Percentiles rank a stretch among this genome's conserved stretches.
phyloP scores from a whole-genome alignment of 2,888 invertebrate species.

The Netelia virgata region DNA sequence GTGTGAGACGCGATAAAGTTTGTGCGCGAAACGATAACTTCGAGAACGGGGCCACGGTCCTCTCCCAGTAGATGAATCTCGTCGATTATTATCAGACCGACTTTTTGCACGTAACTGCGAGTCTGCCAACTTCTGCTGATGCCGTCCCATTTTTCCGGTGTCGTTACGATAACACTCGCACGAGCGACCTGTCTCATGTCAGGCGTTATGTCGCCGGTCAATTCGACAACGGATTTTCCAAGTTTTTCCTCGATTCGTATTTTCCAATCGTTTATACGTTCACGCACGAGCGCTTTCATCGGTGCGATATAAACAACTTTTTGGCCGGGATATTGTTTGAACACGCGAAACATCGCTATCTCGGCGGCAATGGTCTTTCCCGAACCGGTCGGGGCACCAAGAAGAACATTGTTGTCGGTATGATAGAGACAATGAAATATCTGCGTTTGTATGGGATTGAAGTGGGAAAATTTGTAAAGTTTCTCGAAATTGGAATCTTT shows the following conservation, averaged over 20 bases:
- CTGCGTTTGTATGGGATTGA: slow-evolving; percentile 99
- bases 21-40: slow-evolving; percentile 98
- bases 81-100: slow-evolving; percentile 97
- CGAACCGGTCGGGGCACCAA: slow-evolving; percentile 98
- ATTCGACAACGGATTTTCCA: slow-evolving; percentile 95
- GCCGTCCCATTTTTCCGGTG: slow-evolving; percentile 99
- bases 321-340: slow-evolving; percentile 91
- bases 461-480: slow-evolving; percentile 96
- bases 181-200: slow-evolving; percentile 93
- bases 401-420: slow-evolving; percentile 95
- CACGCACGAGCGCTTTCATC: slow-evolving; percentile 98
- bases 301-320: slow-evolving; percentile 99
- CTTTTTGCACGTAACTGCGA: slow-evolving; percentile 96
- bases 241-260: slow-evolving; percentile 90
- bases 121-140: slow-evolving; percentile 99
- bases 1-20: slow-evolving; percentile 98
- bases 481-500: slow-evolving; percentile 91
- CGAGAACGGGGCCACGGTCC: slow-evolving; percentile 95
- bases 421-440: slow-evolving; percentile 98
- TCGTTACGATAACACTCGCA: slow-evolving; percentile 98
- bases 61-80: slow-evolving; percentile 99
- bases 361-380: slow-evolving; percentile 99
- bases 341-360: slow-evolving; percentile 97
- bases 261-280: slow-evolving; percentile 98
- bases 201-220: slow-evolving; percentile 97